These are phyloP conservation scores for Peromyscus eremicus DNA, from an alignment of 2,797 vertebrate species.

Conservation along the genomic window DNA sequence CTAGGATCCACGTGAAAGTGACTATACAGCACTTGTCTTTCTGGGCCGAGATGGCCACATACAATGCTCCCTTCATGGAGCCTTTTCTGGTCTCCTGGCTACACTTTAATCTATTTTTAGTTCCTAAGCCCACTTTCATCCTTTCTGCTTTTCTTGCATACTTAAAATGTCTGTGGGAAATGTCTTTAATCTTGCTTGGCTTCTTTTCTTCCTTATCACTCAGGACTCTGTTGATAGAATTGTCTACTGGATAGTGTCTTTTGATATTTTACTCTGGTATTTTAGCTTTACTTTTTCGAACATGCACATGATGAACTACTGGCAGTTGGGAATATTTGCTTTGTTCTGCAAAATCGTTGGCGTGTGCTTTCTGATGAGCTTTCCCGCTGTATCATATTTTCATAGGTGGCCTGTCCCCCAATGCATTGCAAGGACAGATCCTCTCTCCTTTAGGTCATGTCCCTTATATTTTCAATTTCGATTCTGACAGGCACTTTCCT, in stretches of 20 bases:
- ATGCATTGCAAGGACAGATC: background rate
- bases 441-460: background rate
- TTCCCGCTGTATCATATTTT: conserved; percentile 30
- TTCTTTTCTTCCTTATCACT: conserved; percentile 8
- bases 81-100: background rate
- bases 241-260: conserved; percentile 49
- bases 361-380: conserved; percentile 14
- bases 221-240: conserved; percentile 50
- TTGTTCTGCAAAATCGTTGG: conserved; percentile 59
- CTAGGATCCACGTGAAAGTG: background rate
- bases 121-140: background rate
- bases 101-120: conserved; percentile 58
- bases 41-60: background rate
- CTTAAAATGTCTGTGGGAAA: background rate
- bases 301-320: background rate
- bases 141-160: conserved; percentile 24
- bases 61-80: conserved; percentile 28
- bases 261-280: conserved; percentile 26
- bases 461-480: conserved; percentile 39
- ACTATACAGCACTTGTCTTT: background rate
- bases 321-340: conserved; percentile 36
- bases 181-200: conserved; percentile 57
- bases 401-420: background rate
- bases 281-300: conserved; percentile 45
- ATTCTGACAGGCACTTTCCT: conserved; percentile 32